Conservation (phyloP, 2,113 vertebrate genomes). For the Pteropus alecto region DNA sequence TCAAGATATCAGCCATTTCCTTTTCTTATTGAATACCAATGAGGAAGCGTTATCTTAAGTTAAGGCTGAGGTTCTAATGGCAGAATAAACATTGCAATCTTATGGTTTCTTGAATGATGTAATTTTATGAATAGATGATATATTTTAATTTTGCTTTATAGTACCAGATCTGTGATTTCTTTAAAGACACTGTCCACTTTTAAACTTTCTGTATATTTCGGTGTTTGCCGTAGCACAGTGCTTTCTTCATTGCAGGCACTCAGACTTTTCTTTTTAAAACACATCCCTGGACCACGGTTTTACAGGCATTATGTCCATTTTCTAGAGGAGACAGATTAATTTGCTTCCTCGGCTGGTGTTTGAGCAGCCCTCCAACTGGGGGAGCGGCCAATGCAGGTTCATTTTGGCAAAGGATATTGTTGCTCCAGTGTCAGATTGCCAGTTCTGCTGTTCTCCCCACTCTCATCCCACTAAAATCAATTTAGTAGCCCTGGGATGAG, state of each 20-base stretch:
- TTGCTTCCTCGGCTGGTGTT: not conserved
- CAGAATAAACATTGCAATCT: not conserved
- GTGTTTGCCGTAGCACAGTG: not conserved
- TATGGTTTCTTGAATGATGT: not conserved
- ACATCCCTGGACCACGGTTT: not conserved
- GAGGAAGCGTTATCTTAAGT: not conserved
- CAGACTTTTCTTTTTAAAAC: not conserved
- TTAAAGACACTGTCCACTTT: not conserved
- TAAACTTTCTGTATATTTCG: not conserved
- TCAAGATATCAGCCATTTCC: not conserved
- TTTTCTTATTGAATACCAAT: not conserved
- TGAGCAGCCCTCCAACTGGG: not conserved
- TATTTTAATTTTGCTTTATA: not conserved
- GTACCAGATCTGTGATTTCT: not conserved
- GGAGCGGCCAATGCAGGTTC: not conserved
- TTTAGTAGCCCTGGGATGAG: not conserved
- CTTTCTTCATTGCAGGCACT: not conserved
- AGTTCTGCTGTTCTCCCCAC: not conserved
- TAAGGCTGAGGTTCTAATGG: not conserved
- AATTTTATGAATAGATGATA: not conserved
- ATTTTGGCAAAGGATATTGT: not conserved
- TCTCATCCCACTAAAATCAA: not conserved
- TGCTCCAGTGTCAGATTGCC: not conserved
- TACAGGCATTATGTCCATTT: not conserved
- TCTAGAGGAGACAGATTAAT: not conserved